phyloP scores from a whole-genome alignment of 2,113 vertebrate species.

The Promerops cafer region DNA sequence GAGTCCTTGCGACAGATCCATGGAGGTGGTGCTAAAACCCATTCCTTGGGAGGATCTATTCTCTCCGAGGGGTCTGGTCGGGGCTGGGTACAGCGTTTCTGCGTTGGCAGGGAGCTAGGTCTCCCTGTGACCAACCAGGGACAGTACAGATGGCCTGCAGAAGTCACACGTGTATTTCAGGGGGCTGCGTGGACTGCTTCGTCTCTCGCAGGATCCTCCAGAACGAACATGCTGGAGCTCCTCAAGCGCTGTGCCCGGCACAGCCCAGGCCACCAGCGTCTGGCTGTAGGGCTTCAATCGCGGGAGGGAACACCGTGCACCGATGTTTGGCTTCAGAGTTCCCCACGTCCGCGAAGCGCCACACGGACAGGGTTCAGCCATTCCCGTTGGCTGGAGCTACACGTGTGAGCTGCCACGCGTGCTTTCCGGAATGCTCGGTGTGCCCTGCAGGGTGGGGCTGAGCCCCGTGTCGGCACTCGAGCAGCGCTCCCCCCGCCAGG shows the following conservation, averaged over 20 bases:
- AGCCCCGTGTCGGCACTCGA: fast-evolving
- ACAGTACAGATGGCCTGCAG: background rate
- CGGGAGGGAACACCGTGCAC: fast-evolving
- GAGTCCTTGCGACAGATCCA: background rate
- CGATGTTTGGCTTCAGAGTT: fast-evolving
- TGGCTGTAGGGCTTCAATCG: fast-evolving
- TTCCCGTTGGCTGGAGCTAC: background rate
- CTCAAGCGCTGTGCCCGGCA: background rate
- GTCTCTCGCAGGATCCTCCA: background rate
- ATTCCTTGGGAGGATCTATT: background rate
- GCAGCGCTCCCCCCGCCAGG: fast-evolving
- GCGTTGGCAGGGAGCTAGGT: no score
- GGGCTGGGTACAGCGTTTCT: background rate
- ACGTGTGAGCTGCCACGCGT: background rate
- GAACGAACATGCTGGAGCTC: fast-evolving
- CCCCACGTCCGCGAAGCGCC: fast-evolving
- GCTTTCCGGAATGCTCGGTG: background rate
- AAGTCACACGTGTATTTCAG: fast-evolving
- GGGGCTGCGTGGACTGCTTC: background rate
- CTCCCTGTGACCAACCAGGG: background rate
- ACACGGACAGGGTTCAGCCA: fast-evolving
- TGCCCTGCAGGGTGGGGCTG: fast-evolving
- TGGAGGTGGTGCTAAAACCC: background rate
- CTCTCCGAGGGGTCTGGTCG: fast-evolving
- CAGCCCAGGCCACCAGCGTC: fast-evolving